These are phyloP conservation scores for Patella ulyssiponensis DNA, from an alignment of 2,888 invertebrate species.

Conservation along the genomic window DNA sequence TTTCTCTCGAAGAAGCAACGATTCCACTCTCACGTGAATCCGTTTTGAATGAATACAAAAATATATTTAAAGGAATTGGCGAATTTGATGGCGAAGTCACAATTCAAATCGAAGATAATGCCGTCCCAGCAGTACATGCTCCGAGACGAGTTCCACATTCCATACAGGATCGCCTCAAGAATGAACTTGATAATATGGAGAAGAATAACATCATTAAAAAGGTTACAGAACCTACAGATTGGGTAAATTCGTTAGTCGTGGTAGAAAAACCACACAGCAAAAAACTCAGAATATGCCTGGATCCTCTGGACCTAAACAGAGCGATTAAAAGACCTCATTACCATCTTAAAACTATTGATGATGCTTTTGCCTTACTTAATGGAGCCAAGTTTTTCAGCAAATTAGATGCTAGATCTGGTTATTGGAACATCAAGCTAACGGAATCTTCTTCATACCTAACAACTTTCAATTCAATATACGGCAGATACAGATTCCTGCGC, in stretches of 20 bases:
- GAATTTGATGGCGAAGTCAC: neutral
- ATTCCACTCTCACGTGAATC: neutral
- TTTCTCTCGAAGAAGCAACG: neutral
- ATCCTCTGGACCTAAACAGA: slow-evolving; percentile 38
- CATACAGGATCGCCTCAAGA: neutral
- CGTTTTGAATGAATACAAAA: slow-evolving; percentile 11
- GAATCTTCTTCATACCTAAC: slow-evolving; percentile 14
- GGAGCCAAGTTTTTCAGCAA: slow-evolving; percentile 25
- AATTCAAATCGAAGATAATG: neutral
- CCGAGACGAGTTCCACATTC: neutral
- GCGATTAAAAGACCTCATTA: slow-evolving; percentile 39
- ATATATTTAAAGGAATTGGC: neutral
- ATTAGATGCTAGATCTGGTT: slow-evolving; percentile 27
- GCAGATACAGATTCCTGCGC: slow-evolving; percentile 37
- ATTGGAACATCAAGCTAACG: slow-evolving; percentile 24
- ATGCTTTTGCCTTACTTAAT: slow-evolving; percentile 18
- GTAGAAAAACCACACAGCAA: neutral
- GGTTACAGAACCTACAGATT: neutral
- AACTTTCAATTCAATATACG: slow-evolving; percentile 19
- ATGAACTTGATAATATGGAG: neutral
- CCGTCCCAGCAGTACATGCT: slow-evolving; percentile 7
- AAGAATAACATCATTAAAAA: neutral
- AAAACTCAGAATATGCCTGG: slow-evolving; percentile 24
- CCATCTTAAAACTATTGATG: slow-evolving; percentile 27
- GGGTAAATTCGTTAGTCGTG: slow-evolving; percentile 16